Base-by-base conservation (phyloP, 1,140 invertebrate species). In the Heliothis subflexa region DNA sequence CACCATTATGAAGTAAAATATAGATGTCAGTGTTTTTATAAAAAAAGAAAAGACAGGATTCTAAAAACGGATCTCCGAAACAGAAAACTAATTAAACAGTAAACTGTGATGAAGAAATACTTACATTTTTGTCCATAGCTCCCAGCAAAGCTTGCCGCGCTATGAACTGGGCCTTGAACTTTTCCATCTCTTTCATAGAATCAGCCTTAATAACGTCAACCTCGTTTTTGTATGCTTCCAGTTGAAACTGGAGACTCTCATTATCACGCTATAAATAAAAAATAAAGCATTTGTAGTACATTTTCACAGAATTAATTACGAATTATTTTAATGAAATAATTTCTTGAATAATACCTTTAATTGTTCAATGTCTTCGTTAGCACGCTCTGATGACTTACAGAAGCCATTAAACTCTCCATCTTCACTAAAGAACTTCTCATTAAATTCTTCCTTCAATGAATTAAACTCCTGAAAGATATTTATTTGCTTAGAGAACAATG, bases 171-270 rank as follows among this genome's bases (percentile, higher is more conserved):
- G 92, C 92, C 78, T 94, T 94, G 52, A 94, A 93, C 73, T 94
- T 94, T 16, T 94, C 93, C 90, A 94, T 92, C 73, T 94, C 93
- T 45, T 93, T 93, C 68, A 89, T 83, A 13, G 95, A 91, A 78
- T 97, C 97, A 77, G 95, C 91, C 95, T 97, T 94, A 85, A 96
- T 95, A 85, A 97, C 84, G 89, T 96, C 95, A 91, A 97, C 97
- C 95, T 99, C 98, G 95, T 99, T 99, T 89, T 98, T 98, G 84
- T 98, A 99, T 0, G 98, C 98, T 93, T 99, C 98, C 82, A 99
- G 90, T 95, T 99, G 98, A 94, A 98, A 99, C 59, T 97, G 96
- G 45, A 99, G 95, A 83, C 97, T 97, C 82, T 99, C 98, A 91
- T 99, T 99, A 89, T 98, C 98, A 81, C 98, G 97, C 96, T 98